A percentile compares a stretch with the other conserved stretches of the same genome.
These are phyloP conservation scores for Rhabdophis nuchalis DNA, from an alignment of 2,797 vertebrate genomes.

Conservation along the genomic window DNA sequence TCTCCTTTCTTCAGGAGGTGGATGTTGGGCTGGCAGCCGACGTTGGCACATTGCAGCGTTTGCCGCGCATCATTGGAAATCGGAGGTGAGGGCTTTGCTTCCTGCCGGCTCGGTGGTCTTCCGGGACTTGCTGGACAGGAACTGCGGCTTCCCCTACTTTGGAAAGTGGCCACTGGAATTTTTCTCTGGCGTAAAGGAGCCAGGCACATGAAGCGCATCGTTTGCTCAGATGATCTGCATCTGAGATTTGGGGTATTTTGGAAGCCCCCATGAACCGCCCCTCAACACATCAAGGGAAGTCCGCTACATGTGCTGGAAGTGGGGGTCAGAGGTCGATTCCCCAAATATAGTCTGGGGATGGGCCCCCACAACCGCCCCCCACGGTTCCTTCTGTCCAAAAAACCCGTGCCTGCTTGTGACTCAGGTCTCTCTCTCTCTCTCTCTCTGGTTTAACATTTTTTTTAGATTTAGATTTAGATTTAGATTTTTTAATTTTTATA, in stretches of 20 bases:
- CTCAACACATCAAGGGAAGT: not conserved
- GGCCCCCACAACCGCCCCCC: too few species aligned
- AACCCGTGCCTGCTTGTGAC: not conserved
- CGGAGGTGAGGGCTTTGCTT: constrained; percentile 70
- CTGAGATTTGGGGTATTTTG: not conserved
- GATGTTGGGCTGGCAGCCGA: constrained; percentile 86
- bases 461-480: too few species aligned
- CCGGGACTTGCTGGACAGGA: not conserved
- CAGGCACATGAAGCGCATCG: too few species aligned
- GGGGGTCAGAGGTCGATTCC: too few species aligned
- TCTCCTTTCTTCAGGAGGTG: constrained; percentile 75
- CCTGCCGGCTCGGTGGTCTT: not conserved
- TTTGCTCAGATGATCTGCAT: not conserved
- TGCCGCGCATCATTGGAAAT: constrained; percentile 84
- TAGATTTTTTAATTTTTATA: too few species aligned
- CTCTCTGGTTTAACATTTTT: not conserved
- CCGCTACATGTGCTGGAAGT: not conserved
- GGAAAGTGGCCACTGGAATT: too few species aligned
- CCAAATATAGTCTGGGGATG: too few species aligned
- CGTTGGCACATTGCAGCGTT: constrained; percentile 84
- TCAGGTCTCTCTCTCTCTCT: not conserved
- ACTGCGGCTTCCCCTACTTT: too few species aligned
- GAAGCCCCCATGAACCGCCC: not conserved
- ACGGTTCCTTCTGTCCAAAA: rapidly evolving
- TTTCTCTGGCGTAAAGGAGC: not conserved